Conservation (phyloP, 2,888 invertebrate genomes). For the Saturnia japonica region DNA sequence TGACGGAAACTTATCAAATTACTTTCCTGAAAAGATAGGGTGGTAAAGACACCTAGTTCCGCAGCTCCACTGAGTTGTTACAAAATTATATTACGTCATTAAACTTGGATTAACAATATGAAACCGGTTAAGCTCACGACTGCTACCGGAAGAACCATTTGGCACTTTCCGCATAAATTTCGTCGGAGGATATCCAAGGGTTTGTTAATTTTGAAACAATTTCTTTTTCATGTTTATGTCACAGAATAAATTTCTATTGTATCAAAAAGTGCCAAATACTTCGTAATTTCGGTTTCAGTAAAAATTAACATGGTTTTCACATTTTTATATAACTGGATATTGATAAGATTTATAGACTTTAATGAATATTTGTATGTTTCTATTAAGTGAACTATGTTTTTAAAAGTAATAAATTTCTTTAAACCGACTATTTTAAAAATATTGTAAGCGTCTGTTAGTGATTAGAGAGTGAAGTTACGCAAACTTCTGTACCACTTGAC, state of each 20-base stretch:
- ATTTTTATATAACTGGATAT: too few relatives aligned
- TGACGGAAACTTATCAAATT: constrained; percentile 37
- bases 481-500: too few relatives aligned
- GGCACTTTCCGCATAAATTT: constrained; percentile 14
- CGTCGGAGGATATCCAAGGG: neutral
- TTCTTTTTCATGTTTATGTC: neutral
- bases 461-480: too few relatives aligned
- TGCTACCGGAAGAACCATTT: constrained; percentile 16
- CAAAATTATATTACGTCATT: constrained; percentile 40
- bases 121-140: constrained; percentile 18
- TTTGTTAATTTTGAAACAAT: neutral
- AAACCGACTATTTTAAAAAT: too few relatives aligned
- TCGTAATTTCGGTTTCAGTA: neutral
- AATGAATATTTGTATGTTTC: too few relatives aligned
- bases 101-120: neutral
- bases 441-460: too few relatives aligned
- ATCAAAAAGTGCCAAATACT: neutral
- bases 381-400: too few relatives aligned
- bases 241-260: neutral
- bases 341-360: too few relatives aligned
- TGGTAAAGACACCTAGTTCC: constrained; percentile 42
- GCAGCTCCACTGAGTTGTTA: constrained; percentile 41
- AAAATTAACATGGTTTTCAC: neutral
- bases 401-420: too few relatives aligned
- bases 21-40: constrained; percentile 44